A percentile compares a stretch with the other conserved stretches of the same genome.
phyloP scores from a whole-genome alignment of 2,113 vertebrate species.

The Nesoenas mayeri region DNA sequence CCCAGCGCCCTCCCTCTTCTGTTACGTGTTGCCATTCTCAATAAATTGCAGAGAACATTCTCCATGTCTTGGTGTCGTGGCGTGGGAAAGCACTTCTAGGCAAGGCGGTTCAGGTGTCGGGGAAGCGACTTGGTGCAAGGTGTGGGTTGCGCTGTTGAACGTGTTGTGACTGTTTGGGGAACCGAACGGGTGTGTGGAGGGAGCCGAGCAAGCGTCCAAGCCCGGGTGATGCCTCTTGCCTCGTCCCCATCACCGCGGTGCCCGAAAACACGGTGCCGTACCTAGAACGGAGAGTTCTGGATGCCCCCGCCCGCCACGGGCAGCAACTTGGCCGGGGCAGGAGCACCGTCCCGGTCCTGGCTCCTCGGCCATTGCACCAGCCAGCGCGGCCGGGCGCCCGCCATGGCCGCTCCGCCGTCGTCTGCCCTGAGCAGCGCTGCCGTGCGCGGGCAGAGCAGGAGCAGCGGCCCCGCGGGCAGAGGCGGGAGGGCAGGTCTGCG shows the following conservation, averaged over 20 bases:
- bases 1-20: not conserved
- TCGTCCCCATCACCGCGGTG: rapidly evolving
- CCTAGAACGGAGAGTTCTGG: rapidly evolving
- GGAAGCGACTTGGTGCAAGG: not conserved
- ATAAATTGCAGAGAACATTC: constrained; percentile 40
- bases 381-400: rapidly evolving
- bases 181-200: not conserved
- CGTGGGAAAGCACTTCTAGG: too few species aligned
- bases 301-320: too few species aligned
- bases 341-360: not conserved
- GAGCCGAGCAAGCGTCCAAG: not conserved
- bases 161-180: not conserved
- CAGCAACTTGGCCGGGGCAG: too few species aligned
- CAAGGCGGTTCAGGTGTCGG: not conserved
- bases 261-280: too few species aligned
- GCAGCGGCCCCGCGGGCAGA: not conserved
- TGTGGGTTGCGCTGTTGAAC: not conserved
- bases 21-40: not conserved
- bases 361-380: too few species aligned
- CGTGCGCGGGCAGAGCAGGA: too few species aligned
- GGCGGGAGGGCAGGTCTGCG: not conserved
- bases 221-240: not conserved
- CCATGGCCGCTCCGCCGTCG: not conserved
- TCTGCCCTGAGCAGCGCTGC: too few species aligned
- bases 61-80: not conserved